These are phyloP conservation scores for Tauraco erythrolophus DNA, from an alignment of 2,113 vertebrate genomes.

Conservation along the genomic window DNA sequence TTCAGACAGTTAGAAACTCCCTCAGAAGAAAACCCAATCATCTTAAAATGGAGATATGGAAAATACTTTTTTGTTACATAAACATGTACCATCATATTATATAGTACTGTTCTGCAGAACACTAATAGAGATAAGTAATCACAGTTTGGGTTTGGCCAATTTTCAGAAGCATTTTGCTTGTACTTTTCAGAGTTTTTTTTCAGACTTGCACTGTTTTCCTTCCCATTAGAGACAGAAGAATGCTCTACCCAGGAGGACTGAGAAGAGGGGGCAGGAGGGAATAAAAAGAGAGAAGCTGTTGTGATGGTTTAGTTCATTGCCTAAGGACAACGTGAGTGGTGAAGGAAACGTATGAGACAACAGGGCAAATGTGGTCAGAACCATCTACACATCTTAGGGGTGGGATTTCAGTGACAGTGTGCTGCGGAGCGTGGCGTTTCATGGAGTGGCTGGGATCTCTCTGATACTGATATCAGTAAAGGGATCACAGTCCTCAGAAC, in stretches of 20 bases:
- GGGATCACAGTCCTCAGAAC: not conserved
- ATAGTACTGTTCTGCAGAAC: not conserved
- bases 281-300: not conserved
- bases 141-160: not conserved
- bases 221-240: not conserved
- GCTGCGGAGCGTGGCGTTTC: not conserved
- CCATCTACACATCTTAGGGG: rapidly evolving
- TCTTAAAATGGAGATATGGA: not conserved
- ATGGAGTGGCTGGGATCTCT: not conserved
- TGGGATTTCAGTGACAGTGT: not conserved
- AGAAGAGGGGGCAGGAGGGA: too few species aligned
- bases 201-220: not conserved
- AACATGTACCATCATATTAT: not conserved
- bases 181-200: not conserved
- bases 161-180: not conserved
- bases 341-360: not conserved
- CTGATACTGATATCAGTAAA: not conserved
- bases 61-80: not conserved
- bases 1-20: constrained; percentile 8
- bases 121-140: not conserved
- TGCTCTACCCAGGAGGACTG: not conserved
- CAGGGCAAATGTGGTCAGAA: not conserved
- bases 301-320: not conserved
- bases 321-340: not conserved
- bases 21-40: not conserved